A percentile compares a stretch with the other conserved stretches of the same genome.
Evolutionary conservation across 2,888 invertebrate genomes (phyloP).

Genomic region (Tanypteryx hageni): DNA sequence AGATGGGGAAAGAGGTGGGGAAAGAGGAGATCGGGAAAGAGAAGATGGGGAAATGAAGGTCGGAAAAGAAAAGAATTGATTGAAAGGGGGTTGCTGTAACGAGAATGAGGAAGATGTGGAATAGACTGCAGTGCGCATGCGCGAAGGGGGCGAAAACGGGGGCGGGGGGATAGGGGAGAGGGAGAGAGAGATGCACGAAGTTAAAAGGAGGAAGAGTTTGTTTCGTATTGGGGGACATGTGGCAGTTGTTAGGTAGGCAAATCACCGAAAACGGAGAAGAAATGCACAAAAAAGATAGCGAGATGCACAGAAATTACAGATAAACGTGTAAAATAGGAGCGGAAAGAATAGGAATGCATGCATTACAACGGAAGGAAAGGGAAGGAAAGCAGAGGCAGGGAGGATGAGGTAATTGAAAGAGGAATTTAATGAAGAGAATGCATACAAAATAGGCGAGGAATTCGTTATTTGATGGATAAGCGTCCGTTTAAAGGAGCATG

Average conservation of each 20-base stretch:
- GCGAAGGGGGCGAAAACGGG: not conserved
- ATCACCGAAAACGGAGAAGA: too few species aligned
- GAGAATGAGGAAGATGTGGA: not conserved
- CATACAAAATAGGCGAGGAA: too few species aligned
- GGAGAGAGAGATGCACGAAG: not conserved
- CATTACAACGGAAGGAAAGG: not conserved
- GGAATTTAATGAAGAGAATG: not conserved
- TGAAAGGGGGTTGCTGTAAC: not conserved
- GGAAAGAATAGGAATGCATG: too few species aligned
- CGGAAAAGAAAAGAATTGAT: not conserved
- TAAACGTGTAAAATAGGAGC: too few species aligned
- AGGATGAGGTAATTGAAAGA: not conserved
- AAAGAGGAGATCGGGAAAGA: not conserved
- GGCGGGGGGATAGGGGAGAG: not conserved
- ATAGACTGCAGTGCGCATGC: not conserved
- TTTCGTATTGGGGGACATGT: too few species aligned
- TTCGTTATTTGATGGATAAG: too few species aligned
- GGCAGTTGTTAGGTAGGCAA: too few species aligned
- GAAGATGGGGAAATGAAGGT: not conserved
- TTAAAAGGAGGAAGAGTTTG: not conserved
- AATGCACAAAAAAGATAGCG: too few species aligned
- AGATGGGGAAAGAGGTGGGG: not conserved
- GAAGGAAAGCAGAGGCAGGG: not conserved
- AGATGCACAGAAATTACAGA: too few species aligned
- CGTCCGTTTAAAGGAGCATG: too few species aligned